Base-by-base conservation (phyloP, 2,797 vertebrate species). In the Selene dorsalis region DNA sequence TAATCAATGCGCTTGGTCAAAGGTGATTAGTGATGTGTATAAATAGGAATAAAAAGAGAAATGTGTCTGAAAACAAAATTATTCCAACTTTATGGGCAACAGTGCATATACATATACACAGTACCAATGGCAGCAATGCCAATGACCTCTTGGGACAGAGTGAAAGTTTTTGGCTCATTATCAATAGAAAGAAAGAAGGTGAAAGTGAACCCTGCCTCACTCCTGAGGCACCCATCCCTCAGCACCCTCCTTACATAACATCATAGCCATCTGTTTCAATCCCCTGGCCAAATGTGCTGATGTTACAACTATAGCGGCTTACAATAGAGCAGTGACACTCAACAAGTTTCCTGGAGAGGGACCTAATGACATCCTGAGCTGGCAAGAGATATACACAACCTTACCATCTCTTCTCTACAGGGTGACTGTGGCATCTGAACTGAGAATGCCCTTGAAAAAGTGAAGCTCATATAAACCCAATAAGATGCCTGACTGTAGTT, bases 181-280 rank as follows among this genome's bases (percentile, higher is more conserved):
- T 78, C 79, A 83, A 93, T 85, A 84, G 82, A 82, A 72, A 74
- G 56, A 79, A 72, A 74, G 56, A 79, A 53, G 45, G 60, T 87
- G 87, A 89, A 91, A 89, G 80, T 66, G 88, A 92, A 79, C 83
- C 80, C 75, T 39, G 69, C 61, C 41, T 85, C 67, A 59, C 73
- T 68, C 45, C 14, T 73, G 85, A 89, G 84, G 69, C 81, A 72
- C 76, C 67, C 61, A 48, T 93, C 92, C 74, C 69, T 91, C 92
- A 85, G 75, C 85, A 83, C 73, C 69, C 76, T 74, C 74, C 89
- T 89, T 86, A 84, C 69, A 77, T 86, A 80, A 85, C 73, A 65
- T 55, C 79, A 74, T 9, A 68, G 82, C 84, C 85, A 84, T 86
- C 82, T 88, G 89, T 88, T 89, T 89, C 80, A 87, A 84, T 77